Evolutionary conservation across 2,888 invertebrate genomes (phyloP).

Genomic region (Sericinus montela): DNA sequence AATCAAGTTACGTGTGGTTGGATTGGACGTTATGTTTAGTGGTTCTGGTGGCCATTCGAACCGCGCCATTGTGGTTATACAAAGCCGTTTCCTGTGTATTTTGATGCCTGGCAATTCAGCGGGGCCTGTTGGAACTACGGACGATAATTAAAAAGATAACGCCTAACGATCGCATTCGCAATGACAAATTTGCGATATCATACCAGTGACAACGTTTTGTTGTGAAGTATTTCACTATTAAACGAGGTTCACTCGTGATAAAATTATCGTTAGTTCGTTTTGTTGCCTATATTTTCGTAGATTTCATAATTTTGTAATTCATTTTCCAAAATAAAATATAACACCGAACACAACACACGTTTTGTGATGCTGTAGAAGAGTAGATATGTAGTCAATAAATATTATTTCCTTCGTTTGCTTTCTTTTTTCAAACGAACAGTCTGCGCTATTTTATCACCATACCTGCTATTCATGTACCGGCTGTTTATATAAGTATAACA

Average conservation of each 20-base stretch:
- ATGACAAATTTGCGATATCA: conserved; percentile 1
- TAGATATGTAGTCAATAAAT: too few relatives aligned
- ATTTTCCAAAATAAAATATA: too few relatives aligned
- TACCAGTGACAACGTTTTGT: conserved; percentile 7
- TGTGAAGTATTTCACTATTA: neutral
- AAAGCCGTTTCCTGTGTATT: conserved; percentile 24
- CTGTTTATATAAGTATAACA: too few relatives aligned
- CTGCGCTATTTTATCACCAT: too few relatives aligned
- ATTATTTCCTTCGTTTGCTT: too few relatives aligned
- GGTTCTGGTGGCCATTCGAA: conserved; percentile 5
- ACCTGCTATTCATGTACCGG: too few relatives aligned
- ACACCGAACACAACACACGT: too few relatives aligned
- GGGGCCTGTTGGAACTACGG: neutral
- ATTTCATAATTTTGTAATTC: neutral
- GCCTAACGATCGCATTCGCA: conserved; percentile 4
- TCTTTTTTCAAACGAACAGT: too few relatives aligned
- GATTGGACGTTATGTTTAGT: neutral
- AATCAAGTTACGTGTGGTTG: too few relatives aligned
- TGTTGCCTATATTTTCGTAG: neutral
- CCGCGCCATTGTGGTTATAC: conserved; percentile 12
- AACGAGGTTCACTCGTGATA: neutral
- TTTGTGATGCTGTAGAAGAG: too few relatives aligned
- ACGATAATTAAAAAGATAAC: conserved; percentile 20
- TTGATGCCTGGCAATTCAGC: conserved; percentile 16
- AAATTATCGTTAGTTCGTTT: neutral